Evolutionary conservation across 2,113 vertebrate species (phyloP).

Genomic region (Thomomys bottae): DNA sequence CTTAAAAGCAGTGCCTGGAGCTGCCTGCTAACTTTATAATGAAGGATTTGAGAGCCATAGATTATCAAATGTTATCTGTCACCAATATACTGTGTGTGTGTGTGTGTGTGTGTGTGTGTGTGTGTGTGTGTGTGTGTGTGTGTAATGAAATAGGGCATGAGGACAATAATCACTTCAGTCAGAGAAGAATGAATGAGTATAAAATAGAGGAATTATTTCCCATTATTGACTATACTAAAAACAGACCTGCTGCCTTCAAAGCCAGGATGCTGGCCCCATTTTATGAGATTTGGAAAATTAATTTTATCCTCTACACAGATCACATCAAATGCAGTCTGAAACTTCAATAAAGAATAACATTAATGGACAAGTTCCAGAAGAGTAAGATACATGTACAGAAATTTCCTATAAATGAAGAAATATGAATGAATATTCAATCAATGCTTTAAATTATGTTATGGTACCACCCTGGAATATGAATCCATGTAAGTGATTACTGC

Average conservation of each 20-base stretch:
- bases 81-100: background rate
- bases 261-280: background rate
- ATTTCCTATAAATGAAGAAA: conserved; percentile 36
- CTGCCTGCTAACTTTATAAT: conserved; percentile 53
- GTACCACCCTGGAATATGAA: background rate
- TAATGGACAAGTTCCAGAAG: conserved; percentile 37
- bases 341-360: conserved; percentile 67
- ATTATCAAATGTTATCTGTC: conserved; percentile 40
- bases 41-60: conserved; percentile 50
- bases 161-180: conserved; percentile 34
- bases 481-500: background rate
- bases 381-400: background rate
- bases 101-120: background rate
- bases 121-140: no score
- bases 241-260: conserved; percentile 33
- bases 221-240: conserved; percentile 47
- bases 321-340: conserved; percentile 16
- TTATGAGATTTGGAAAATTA: conserved; percentile 72
- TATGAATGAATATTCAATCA: background rate
- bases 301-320: conserved; percentile 66
- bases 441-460: conserved; percentile 3
- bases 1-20: background rate
- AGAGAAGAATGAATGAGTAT: background rate
- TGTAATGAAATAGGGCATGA: background rate
- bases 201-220: conserved; percentile 51